Base-by-base conservation (phyloP, 2,888 invertebrate species). In the Cantharis flavilabris region DNA sequence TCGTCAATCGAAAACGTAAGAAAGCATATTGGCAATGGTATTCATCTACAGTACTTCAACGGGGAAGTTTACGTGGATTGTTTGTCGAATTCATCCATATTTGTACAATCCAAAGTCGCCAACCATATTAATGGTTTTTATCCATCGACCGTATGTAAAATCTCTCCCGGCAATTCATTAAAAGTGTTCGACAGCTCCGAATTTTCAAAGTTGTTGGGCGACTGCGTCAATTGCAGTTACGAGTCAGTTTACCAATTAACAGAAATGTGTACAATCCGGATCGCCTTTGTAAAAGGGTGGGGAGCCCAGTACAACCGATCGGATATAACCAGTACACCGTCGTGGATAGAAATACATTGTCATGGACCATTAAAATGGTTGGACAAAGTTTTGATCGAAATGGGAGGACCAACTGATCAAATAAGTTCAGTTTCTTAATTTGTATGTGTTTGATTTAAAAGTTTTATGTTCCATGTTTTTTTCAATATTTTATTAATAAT, bases 271-370 rank as follows among this genome's bases (percentile, higher is more conserved):
- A 98, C 98, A 73, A 99, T 99, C 83, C 91, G 99, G 81, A 97
- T 99, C 97, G 98, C 98, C 84, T 99, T 99, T 87, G 99, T 99
- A 49, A 99, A 99, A 87, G 99, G 99, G 3, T 99, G 99, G 99
- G 99, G 99, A 62, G 98, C 98, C 14, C 99, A 99, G 89, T 99
- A 99, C 89, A 98, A 98, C 86, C 92, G 99, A 20, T 99, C 99
- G 88, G 99, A 99, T 86, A 99, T 99, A 14, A 99, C 99, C 0
- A 97, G 97, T 70, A 99, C 99, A 0, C 99, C 99, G 0, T 99
- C 99, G 87, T 99, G 99, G 99, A 98, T 99, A 80, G 99, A 99
- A 89, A 96, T 99, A 78, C 99, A 99, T 89, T 91, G 99, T 28
- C 97, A 99, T 86, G 98, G 98, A 9, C 99, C 99, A 3, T 91